Percentiles rank a stretch among this genome's conserved stretches.
phyloP scores from a whole-genome alignment of 2,888 invertebrate species.

The Synanthedon myopaeformis region DNA sequence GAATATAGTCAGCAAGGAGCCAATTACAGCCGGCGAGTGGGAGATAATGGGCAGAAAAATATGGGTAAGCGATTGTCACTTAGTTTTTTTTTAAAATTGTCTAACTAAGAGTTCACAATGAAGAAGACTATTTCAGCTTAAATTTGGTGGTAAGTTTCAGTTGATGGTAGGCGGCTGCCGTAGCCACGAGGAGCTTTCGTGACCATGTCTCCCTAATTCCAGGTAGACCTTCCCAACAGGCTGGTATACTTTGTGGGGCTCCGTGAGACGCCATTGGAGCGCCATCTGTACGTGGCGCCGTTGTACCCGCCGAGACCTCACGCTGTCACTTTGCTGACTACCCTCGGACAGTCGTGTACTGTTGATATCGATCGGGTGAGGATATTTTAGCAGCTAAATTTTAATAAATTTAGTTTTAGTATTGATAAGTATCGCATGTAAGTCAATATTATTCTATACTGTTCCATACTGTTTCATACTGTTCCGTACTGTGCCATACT shows the following conservation, averaged over 20 bases:
- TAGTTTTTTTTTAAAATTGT: background rate
- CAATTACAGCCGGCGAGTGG: constrained; percentile 93
- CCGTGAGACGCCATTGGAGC: constrained; percentile 91
- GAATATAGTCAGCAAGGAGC: constrained; percentile 76
- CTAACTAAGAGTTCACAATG: background rate
- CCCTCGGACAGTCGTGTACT: constrained; percentile 86
- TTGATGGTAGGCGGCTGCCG: too few relatives aligned
- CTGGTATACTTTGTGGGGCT: constrained; percentile 93
- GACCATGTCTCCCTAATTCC: background rate
- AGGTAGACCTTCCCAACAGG: constrained; percentile 78
- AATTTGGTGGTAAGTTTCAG: too few relatives aligned
- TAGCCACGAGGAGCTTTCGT: too few relatives aligned
- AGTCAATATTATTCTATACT: background rate
- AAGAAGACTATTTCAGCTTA: too few relatives aligned
- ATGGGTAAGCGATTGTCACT: constrained; percentile 72
- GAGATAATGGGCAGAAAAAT: constrained; percentile 87
- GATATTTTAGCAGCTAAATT: background rate
- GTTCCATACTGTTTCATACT: too few relatives aligned
- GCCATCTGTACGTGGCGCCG: constrained; percentile 90
- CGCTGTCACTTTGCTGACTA: constrained; percentile 81
- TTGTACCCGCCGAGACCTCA: constrained; percentile 72
- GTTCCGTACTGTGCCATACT: too few relatives aligned
- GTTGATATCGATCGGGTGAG: constrained; percentile 83
- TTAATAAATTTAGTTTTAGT: background rate
- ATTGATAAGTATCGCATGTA: background rate